Percentiles rank a stretch among this genome's conserved stretches.
Conservation (phyloP, 2,797 vertebrate species). For the Lacerta agilis region DNA sequence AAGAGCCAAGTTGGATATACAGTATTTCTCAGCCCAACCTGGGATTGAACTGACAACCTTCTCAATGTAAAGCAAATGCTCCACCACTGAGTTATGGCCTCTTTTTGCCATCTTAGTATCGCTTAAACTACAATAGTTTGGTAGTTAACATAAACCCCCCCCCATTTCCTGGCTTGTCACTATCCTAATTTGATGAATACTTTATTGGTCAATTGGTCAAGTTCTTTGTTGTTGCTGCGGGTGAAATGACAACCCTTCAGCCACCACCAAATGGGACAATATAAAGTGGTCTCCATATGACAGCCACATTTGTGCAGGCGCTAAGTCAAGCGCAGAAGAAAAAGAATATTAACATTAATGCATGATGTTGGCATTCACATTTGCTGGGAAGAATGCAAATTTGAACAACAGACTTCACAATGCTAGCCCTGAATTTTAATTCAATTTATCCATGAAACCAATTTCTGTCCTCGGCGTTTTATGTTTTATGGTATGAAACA, state of each 20-base stretch:
- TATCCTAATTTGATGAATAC: background rate
- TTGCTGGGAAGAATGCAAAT: slow-evolving; percentile 59
- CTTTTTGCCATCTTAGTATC: background rate
- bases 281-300: background rate
- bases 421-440: slow-evolving; percentile 60
- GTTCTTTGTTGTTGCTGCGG: background rate
- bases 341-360: slow-evolving; percentile 42
- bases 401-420: slow-evolving; percentile 58
- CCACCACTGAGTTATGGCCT: background rate
- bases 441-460: slow-evolving; percentile 73
- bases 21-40: background rate
- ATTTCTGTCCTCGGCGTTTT: slow-evolving; percentile 70
- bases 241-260: background rate
- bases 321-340: rapidly evolving
- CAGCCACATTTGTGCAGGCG: background rate
- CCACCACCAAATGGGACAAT: background rate
- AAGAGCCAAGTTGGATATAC: background rate
- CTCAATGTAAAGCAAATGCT: background rate
- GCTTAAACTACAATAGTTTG: background rate
- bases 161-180: background rate
- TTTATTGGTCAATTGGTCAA: background rate
- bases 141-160: background rate
- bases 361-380: slow-evolving; percentile 26
- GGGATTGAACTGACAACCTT: background rate
- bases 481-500: slow-evolving; percentile 71